Evolutionary conservation across 2,888 invertebrate genomes (phyloP), one percentile per base, ranked within the genome.

Genomic region (Tholera decimalis): DNA sequence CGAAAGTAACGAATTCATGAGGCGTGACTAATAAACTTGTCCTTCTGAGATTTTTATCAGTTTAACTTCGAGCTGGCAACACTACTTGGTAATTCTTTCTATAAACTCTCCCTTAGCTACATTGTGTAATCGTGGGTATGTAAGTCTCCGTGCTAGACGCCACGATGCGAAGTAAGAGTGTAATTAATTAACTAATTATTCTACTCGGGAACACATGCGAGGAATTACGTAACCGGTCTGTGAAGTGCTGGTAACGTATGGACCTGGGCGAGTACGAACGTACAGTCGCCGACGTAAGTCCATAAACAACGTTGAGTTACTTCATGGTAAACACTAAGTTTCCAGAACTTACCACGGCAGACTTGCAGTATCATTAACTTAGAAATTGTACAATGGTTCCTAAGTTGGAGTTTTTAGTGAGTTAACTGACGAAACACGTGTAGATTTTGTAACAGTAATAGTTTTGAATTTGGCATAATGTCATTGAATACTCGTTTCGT

Each of bases 111-210:
- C 79, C 77, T 71, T 44, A n/a, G 24, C 54, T 47, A 41, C 13
- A 47, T 80, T 80, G 71, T 71, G 70, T 73, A 80, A 80, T 24
- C 33, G 62, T 47, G 54, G 43, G 49, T 68, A 68, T 44, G 49
- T 65, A 66, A 58, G 66, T 51, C 60, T 62, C 56, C 35, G 43
- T 49, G 56, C 70, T 73, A 69, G 72, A 67, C 59, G 69, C 71
- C 65, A 69, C 75, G 82, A 84, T 82, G 79, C 80, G 66, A 79
- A 73, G 71, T 73, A 83, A 79, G 81, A 85, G 84, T 86, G 79
- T 85, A 85, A 87, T 87, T 89, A 92, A 91, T 91, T 91, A 89
- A 87, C 85, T 87, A 81, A 81, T 81, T 81, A 81, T 80, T 82
- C 80, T 71, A 86, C 77, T 86, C 81, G 81, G 72, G 79, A 83